phyloP scores from a whole-genome alignment of 1,140 invertebrate genomes.

The Drosophila sulfurigaster region DNA sequence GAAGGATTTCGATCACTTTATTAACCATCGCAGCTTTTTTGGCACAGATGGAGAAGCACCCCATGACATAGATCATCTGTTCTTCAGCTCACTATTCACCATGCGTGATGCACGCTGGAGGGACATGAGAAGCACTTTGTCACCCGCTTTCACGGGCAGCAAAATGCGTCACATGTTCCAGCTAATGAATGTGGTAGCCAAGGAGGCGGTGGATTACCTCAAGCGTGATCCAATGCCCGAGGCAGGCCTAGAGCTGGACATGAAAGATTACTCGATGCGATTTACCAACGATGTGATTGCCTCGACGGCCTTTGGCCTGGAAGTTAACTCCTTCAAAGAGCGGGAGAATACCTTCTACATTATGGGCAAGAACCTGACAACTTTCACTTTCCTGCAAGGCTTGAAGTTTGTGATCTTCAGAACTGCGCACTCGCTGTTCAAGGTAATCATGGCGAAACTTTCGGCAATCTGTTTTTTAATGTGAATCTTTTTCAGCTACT shows the following conservation, averaged over 20 bases:
- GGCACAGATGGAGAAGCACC: conserved; percentile 78
- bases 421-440: conserved; percentile 33
- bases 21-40: conserved; percentile 84
- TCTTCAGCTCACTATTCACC: conserved; percentile 81
- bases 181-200: conserved; percentile 80
- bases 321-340: conserved; percentile 86
- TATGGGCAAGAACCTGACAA: conserved; percentile 84
- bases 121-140: conserved; percentile 85
- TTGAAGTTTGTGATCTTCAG: conserved; percentile 65
- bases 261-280: conserved; percentile 86
- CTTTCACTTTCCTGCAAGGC: conserved; percentile 53
- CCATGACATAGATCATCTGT: conserved; percentile 80
- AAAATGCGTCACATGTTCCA: conserved; percentile 86
- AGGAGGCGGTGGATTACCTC: conserved; percentile 71
- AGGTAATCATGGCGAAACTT: conserved; percentile 8
- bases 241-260: conserved; percentile 83
- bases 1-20: conserved; percentile 85
- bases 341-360: conserved; percentile 86
- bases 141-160: conserved; percentile 84
- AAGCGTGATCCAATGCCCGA: conserved; percentile 40
- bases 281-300: conserved; percentile 88
- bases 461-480: no score
- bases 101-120: conserved; percentile 84
- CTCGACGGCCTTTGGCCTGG: conserved; percentile 86
- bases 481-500: conserved; percentile 41